Base-by-base conservation (phyloP, 2,888 invertebrate genomes). In the Sipunculus nudus region DNA sequence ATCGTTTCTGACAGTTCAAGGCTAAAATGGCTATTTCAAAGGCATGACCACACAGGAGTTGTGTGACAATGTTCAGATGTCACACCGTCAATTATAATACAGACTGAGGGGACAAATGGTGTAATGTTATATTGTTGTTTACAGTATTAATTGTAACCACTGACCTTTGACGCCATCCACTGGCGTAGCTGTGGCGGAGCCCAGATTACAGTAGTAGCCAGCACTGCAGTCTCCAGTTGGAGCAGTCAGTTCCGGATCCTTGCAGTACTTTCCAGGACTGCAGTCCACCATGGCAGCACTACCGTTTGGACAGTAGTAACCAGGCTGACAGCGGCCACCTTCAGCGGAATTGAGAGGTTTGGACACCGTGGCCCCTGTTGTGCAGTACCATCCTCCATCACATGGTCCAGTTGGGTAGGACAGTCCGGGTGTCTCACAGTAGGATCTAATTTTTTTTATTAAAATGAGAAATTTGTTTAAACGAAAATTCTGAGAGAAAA, bases 351-450 rank as follows among this genome's bases (percentile, higher is more conserved):
- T 40, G 10, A 35, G 29, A 16, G 77, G 78, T 50, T 72, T 70
- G 28, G 78, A 71, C 2, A 65, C 46, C 4, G 53, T 61, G 10
- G 79, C 68, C 0, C 72, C 75, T 4, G 65, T 68, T 3, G 64
- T 72, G 63, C 81, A 81, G 64, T 76, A 79, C 77, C 78, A 80
- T 3, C 81, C 81, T 6, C 74, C 68, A 53, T 75, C 73, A 72
- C 81, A 81, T n/a, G 59, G 53, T 5, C 73, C 80, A 3, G 75
- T 76, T 2, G 79, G 78, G 2, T n/a, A 28, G 19, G 64, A 59
- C 26, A 79, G 70, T 3, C 80, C 81, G 19, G 72, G 67, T 2
- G 71, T 70, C 28, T 71, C 77, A 71, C 81, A 81, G 69, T 78
- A 81, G 50, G 68, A 72, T 6, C 81, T 80, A n/a, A n/a, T n/a